Base-by-base conservation (phyloP, 2,797 vertebrate genomes). In the Pipistrellus pipistrellus region DNA sequence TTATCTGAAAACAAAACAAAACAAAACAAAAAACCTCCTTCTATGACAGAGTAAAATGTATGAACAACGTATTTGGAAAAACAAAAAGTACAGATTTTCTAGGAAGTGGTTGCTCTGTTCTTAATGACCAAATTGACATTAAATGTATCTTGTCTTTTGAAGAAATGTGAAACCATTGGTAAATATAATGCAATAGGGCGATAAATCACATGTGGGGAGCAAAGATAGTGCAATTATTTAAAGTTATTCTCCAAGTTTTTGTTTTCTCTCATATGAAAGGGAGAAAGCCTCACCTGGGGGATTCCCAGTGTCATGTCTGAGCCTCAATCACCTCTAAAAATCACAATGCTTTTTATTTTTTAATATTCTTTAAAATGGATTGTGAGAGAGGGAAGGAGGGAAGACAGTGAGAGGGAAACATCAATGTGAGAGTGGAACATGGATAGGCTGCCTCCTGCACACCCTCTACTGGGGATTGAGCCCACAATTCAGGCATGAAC, bases 131-230 rank as follows among this genome's bases (percentile, higher is more conserved):
- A 75, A 66, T 0, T 2, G 57, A n/a, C n/a, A 51, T 64, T 80
- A 80, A 93, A 68, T 93, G 6, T 27, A 91, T n/a, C n/a, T 85
- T 57, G 6, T 81, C 59, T 59, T 90, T 90, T 66, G 38, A 92
- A 81, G 44, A 81, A 57, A 88, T 59, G 66, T 76, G 41, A 88
- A 94, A 44, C 32, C 6, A 25, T 59, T 90, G 32, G 30, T 21
- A 93, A 93, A 59, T 23, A 38, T 18, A 76, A 76, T 41, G 21
- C 53, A 87, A 69, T 90, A 38, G 0, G 2, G 3, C 46, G 35
- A 69, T 51, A 55, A 53, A 21, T 55, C 53, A 55, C 20, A n/a
- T 38, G 21, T 18, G 23, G 44, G 12, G 8, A 48, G 12, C 51
- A 83, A 94, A 48, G 17, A 68, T 15, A 10, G 15, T 23, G 25